Percentiles rank a stretch among this genome's conserved stretches.
phyloP scores from a whole-genome alignment of 2,797 vertebrate species.

The Zalophus californianus region DNA sequence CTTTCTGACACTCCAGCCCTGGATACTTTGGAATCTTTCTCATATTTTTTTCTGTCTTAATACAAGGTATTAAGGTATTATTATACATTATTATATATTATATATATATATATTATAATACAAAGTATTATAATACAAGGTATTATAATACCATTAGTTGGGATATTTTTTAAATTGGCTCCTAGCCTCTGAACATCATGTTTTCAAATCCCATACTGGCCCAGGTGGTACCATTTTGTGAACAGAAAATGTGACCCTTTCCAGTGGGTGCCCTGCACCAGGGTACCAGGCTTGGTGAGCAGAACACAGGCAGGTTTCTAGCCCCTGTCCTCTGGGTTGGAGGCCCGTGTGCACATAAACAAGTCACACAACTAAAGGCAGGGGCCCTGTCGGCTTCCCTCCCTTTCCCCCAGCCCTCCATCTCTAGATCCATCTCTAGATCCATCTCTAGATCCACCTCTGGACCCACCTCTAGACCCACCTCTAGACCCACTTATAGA shows the following conservation, averaged over 20 bases:
- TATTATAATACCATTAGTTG: neutral
- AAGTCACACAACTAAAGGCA: neutral
- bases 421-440: neutral
- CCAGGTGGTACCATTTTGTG: neutral
- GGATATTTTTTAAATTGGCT: neutral
- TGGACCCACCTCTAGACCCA: neutral
- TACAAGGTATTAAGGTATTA: neutral
- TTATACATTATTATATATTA: no score
- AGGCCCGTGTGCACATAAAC: neutral
- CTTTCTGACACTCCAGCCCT: neutral
- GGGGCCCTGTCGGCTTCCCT: neutral
- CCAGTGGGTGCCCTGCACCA: neutral
- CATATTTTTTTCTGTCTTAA: neutral
- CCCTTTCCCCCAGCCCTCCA: neutral
- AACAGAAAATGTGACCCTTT: neutral
- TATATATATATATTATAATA: neutral
- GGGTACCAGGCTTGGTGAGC: neutral
- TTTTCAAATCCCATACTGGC: slow-evolving; percentile 23
- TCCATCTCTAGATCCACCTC: neutral
- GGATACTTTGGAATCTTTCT: neutral
- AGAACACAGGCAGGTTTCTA: neutral
- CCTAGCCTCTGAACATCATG: neutral
- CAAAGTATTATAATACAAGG: neutral
- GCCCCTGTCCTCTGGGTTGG: rapidly evolving
- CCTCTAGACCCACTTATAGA: neutral